Conservation (phyloP, 1,140 invertebrate species). For the Plodia interpunctella region DNA sequence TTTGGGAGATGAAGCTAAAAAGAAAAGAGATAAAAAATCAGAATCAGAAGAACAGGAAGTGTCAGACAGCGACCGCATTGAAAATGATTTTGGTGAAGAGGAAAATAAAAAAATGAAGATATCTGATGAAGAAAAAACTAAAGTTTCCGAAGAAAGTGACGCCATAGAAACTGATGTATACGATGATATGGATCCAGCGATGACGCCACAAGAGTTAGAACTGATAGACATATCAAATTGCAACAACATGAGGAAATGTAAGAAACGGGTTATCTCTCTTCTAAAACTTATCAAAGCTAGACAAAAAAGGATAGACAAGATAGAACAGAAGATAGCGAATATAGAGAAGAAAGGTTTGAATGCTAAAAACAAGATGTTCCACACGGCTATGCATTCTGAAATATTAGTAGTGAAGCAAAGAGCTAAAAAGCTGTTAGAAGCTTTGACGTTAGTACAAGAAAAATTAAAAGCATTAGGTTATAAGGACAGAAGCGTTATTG, state of each 20-base stretch:
- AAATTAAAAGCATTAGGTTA: conserved; percentile 49
- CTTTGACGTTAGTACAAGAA: conserved; percentile 37
- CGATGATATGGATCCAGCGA: conserved; percentile 37
- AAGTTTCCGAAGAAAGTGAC: conserved; percentile 47
- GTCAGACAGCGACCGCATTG: not conserved
- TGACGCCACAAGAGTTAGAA: conserved; percentile 42
- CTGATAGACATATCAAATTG: conserved; percentile 53
- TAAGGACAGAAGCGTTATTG: conserved; percentile 26
- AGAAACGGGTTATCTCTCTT: conserved; percentile 41
- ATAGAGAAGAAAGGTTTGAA: conserved; percentile 49
- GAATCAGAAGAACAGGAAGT: not conserved
- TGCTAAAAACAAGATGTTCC: conserved; percentile 48
- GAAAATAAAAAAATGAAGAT: conserved; percentile 28
- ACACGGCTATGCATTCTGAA: conserved; percentile 53
- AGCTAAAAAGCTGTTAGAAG: conserved; percentile 38
- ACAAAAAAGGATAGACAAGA: conserved; percentile 29
- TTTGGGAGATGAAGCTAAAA: conserved; percentile 2
- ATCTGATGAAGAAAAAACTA: conserved; percentile 22
- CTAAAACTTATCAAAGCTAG: conserved; percentile 41
- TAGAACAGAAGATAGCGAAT: conserved; percentile 43
- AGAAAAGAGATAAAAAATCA: not conserved
- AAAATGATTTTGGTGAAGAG: not conserved
- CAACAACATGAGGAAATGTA: conserved; percentile 37
- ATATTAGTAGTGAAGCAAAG: conserved; percentile 42
- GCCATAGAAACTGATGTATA: conserved; percentile 52